Evolutionary conservation across 2,797 vertebrate genomes (phyloP), one percentile per base, ranked within the genome.

Genomic region (Pseudomugil tenellus): DNA sequence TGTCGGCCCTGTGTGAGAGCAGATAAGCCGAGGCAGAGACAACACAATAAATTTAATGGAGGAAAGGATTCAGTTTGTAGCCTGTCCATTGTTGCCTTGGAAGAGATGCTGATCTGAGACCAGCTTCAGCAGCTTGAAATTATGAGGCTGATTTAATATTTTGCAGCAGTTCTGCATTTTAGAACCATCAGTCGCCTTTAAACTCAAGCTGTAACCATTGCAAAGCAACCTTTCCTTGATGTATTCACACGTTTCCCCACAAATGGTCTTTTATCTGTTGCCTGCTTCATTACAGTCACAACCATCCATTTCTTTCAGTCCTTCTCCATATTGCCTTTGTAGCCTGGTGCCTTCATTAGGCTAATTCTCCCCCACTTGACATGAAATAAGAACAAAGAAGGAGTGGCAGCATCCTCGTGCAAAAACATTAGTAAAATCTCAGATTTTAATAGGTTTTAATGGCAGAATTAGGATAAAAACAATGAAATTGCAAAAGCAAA

Each of bases 361-460:
- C 61, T 67, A 66, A 75, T 84, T 86, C 71, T 78, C 70, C 76
- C 76, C 77, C 82, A 83, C 59, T 72, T 60, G 76, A 79, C 77
- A 76, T 78, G 68, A 74, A 81, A 81, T 43, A 72, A 78, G 86
- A 91, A 93, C 91, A 92, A 92, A 92, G 83, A 80, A 58, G 54
- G 67, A 58, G 32, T 32, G 31, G 63, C 52, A 58, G 67, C 76
- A 64, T 32, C 31, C 21, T 57, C 29, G 53, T 67, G 57, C 69
- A 74, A 53, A 21, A 81, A 55, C 26, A 74, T 62, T 11, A 54
- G 29, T 49, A 21, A 34, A 71, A 59, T 79, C 14, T 62, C 21
- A 25, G 49, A 48, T 75, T 79, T 72, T 69, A 10, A 60, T 35
- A 25, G 49, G 43, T 75, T 79, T 72, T 69, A 10, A 60, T 35